Evolutionary conservation across 2,113 vertebrate species (phyloP).

Genomic region (Epinephelus fuscoguttatus): DNA sequence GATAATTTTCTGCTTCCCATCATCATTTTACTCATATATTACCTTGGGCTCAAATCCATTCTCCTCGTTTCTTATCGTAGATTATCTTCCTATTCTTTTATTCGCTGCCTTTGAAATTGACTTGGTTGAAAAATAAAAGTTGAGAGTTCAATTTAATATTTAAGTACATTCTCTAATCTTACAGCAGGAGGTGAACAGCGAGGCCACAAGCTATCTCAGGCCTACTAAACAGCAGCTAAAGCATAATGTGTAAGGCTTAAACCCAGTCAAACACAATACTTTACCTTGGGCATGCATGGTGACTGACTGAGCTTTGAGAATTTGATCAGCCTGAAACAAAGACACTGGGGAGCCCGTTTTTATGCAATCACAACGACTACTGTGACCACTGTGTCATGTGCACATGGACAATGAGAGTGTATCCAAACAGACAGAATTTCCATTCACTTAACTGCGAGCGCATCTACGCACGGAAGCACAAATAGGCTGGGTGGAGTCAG

Average conservation of each 20-base stretch:
- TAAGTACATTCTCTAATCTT: constrained; percentile 35
- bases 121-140: constrained; percentile 45
- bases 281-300: not conserved
- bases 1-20: constrained; percentile 53
- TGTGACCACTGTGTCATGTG: not conserved
- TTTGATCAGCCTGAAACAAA: constrained; percentile 2
- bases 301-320: constrained; percentile 2
- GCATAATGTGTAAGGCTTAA: constrained; percentile 9
- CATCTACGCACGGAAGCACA: constrained; percentile 6
- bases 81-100: constrained; percentile 54
- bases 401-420: constrained; percentile 14
- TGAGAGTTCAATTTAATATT: constrained; percentile 48
- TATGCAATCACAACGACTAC: constrained; percentile 2
- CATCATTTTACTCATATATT: constrained; percentile 52
- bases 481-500: not conserved
- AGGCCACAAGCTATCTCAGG: constrained; percentile 1
- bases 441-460: not conserved
- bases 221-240: constrained; percentile 26
- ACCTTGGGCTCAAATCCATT: constrained; percentile 46
- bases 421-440: not conserved
- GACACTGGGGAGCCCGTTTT: not conserved
- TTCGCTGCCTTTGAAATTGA: constrained; percentile 38
- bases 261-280: not conserved
- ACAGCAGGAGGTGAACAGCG: constrained; percentile 6
- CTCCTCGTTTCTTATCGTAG: constrained; percentile 40